Evolutionary conservation across 2,888 invertebrate genomes (phyloP), one percentile per base, ranked within the genome.

Genomic region (Colostygia pectinataria): DNA sequence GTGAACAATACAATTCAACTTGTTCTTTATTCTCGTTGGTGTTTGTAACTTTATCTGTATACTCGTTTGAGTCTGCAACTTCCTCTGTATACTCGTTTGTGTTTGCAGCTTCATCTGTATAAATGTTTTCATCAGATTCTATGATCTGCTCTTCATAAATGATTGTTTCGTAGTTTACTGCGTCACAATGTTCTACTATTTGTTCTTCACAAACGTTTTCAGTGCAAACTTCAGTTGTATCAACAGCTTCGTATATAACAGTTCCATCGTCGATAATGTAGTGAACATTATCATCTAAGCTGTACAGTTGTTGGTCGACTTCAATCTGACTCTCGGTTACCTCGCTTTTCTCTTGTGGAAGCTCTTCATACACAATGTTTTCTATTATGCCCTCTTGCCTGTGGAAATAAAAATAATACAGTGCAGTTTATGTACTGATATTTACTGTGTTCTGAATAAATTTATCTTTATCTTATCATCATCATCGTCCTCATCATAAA

Each of bases 271-370:
- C 5, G n/a, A 44, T 37, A 12, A 52, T 29, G 34, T 43, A 46
- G 13, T 38, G 31, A 10, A 45, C 24, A n/a, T 24, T 33, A 18
- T 52, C 52, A 24, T 52, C 38, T 18, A 52, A 34, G 6, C 10
- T 12, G 37, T 52, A 52, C 4, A 43, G 32, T 33, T 46, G 42
- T 31, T 38, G 27, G 28, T 44, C 53, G 4, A 44, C 18, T 37
- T 53, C 41, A 10, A 48, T 32, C 7, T 40, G 37, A 28, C 28
- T 29, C 6, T 52, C 38, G 2, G 13, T 28, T 12, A 38, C 9
- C 2, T 43, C 32, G 15, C 33, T 4, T 18, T 25, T 10, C 15
- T 10, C 2, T 6, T 29, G 15, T n/a, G 23, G 12, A 12, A 10
- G 10, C 14, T 28, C 25, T 24, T 18, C 5, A 4, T n/a, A 13